These are phyloP conservation scores for Propithecus coquereli DNA, from an alignment of 2,113 vertebrate species.

Conservation along the genomic window DNA sequence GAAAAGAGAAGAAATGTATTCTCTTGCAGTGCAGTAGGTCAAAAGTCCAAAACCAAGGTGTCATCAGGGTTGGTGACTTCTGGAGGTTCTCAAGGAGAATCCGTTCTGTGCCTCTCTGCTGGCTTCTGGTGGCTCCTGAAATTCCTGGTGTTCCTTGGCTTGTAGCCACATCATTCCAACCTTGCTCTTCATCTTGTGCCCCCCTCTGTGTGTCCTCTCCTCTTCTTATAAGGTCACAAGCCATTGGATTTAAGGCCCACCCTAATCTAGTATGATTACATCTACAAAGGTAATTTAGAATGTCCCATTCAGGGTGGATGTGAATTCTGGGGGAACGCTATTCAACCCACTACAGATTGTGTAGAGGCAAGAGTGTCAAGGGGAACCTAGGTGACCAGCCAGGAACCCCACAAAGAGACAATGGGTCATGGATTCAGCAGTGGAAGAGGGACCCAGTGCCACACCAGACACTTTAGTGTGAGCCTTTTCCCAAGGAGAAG, in stretches of 20 bases:
- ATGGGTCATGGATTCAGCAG: too few relatives aligned
- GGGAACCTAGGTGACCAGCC: background rate
- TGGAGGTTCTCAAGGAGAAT: background rate
- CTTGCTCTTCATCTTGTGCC: background rate
- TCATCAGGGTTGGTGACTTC: background rate
- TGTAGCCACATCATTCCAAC: background rate
- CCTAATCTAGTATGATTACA: background rate
- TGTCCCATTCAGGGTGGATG: too few relatives aligned
- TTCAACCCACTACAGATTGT: background rate
- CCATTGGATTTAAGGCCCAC: background rate
- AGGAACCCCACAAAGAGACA: background rate
- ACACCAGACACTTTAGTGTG: background rate
- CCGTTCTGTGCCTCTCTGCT: background rate
- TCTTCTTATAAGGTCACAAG: background rate
- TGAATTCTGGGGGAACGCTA: background rate
- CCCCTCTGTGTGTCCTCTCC: background rate
- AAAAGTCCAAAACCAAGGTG: background rate
- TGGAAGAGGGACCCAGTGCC: rapidly evolving
- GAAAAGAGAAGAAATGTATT: background rate
- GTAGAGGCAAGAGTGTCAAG: background rate
- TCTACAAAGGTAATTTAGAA: background rate
- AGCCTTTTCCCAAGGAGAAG: background rate
- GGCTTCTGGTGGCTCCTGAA: background rate
- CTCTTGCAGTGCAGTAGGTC: background rate
- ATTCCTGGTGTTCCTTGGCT: background rate